Conservation (phyloP, 2,888 invertebrate genomes). For the Rotaria macrura region DNA sequence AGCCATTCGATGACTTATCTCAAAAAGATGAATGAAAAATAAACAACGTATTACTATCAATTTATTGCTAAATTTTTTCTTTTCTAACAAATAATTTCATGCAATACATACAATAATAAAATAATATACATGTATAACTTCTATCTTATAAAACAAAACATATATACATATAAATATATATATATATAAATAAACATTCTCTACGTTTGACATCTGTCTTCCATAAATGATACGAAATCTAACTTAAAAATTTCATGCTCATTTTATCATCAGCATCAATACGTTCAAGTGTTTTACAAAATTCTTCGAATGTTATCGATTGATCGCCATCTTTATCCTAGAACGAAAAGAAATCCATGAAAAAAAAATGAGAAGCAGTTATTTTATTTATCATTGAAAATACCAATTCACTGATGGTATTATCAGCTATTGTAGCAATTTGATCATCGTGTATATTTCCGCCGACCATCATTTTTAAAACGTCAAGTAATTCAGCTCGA, state of each 20-base stretch:
- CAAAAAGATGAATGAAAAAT: not conserved
- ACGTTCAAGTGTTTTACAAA: slow-evolving; percentile 30
- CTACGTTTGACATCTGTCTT: too few species aligned
- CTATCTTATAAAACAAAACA: not conserved
- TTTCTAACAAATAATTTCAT: not conserved
- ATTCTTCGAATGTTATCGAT: slow-evolving; percentile 31
- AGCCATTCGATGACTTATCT: not conserved
- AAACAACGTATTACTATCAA: too few species aligned
- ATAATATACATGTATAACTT: not conserved
- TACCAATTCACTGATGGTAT: slow-evolving; percentile 28
- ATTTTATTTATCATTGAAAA: not conserved
- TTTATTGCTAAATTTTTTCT: not conserved
- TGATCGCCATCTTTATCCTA: not conserved
- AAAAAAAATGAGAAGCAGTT: not conserved
- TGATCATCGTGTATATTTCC: slow-evolving; percentile 24
- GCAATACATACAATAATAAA: not conserved
- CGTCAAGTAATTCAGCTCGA: slow-evolving; percentile 25
- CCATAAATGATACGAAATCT: not conserved
- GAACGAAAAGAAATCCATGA: not conserved
- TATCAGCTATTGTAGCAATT: slow-evolving; percentile 24
- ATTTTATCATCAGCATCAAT: slow-evolving; percentile 34
- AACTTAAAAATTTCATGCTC: slow-evolving; percentile 34
- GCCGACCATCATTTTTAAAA: slow-evolving; percentile 24
- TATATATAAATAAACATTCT: not conserved
- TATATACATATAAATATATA: not conserved